These are phyloP conservation scores for Halcyon leucocephala DNA, from an alignment of 2,797 vertebrate genomes.

Conservation along the genomic window DNA sequence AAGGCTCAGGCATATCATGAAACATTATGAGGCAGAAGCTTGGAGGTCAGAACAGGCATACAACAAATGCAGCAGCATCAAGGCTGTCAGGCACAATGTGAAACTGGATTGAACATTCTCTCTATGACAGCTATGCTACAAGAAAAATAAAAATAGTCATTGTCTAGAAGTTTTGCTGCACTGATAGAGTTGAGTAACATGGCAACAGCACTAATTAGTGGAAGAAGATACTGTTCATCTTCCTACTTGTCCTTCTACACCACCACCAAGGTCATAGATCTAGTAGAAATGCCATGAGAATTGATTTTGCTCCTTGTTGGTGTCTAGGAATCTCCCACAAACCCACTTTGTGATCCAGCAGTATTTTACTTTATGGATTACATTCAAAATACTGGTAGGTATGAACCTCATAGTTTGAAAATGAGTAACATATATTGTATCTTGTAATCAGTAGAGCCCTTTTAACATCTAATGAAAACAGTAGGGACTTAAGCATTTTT, in stretches of 20 bases:
- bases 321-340: not conserved
- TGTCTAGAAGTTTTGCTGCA: not conserved
- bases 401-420: not conserved
- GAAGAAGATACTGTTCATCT: not conserved
- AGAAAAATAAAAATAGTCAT: not conserved
- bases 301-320: not conserved
- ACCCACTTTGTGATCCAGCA: not conserved
- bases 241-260: not conserved
- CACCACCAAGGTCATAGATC: not conserved
- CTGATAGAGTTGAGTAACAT: not conserved
- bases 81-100: not conserved
- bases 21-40: accelerated
- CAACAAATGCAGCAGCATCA: not conserved
- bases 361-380: not conserved
- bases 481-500: not conserved
- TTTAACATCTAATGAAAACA: not conserved
- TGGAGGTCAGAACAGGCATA: not conserved
- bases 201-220: not conserved
- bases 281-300: not conserved
- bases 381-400: not conserved
- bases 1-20: not conserved
- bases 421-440: not conserved
- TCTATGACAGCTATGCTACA: not conserved
- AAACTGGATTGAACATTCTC: not conserved
- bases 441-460: not conserved